Evolutionary conservation across 2,888 invertebrate genomes (phyloP).

Genomic region (Zonitis immaculata): DNA sequence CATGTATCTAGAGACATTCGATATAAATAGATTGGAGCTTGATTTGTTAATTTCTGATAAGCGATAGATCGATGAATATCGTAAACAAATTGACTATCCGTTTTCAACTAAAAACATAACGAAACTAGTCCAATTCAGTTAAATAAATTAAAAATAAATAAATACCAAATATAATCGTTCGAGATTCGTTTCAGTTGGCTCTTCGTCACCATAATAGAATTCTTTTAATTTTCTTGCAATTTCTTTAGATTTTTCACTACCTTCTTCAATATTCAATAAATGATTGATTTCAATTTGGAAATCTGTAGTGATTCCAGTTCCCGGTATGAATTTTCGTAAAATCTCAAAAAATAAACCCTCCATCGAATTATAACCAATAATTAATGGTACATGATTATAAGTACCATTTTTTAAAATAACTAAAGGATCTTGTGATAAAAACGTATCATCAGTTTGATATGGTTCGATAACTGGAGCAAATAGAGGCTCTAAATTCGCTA

Average conservation of each 20-base stretch:
- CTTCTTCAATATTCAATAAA: slow-evolving; percentile 29
- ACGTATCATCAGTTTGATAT: slow-evolving; percentile 31
- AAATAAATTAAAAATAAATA: slow-evolving; percentile 1
- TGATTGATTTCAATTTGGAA: slow-evolving; percentile 33
- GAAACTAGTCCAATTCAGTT: too few relatives aligned
- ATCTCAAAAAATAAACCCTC: slow-evolving; percentile 43
- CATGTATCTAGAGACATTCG: slow-evolving; percentile 29
- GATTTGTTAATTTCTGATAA: slow-evolving; percentile 24
- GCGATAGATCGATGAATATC: slow-evolving; percentile 30
- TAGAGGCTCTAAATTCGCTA: slow-evolving; percentile 24
- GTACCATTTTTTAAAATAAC: slow-evolving; percentile 35
- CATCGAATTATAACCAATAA: slow-evolving; percentile 40
- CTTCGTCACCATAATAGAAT: slow-evolving; percentile 48
- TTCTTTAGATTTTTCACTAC: slow-evolving; percentile 30
- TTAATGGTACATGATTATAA: slow-evolving; percentile 41
- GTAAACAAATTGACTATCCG: slow-evolving; percentile 38
- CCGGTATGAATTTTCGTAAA: slow-evolving; percentile 26
- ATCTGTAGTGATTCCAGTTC: slow-evolving; percentile 16
- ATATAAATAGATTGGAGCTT: slow-evolving; percentile 34
- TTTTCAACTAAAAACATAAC: slow-evolving; percentile 39
- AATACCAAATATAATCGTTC: slow-evolving; percentile 41
- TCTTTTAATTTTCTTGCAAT: slow-evolving; percentile 46
- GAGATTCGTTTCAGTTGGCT: slow-evolving; percentile 42
- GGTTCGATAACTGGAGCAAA: slow-evolving; percentile 34
- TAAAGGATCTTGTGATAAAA: slow-evolving; percentile 36